Percentiles rank a stretch among this genome's conserved stretches.
These are phyloP conservation scores for Temnopleurus reevesii DNA, from an alignment of 53 echinoderm and acorn worm genomes.

Conservation along the genomic window DNA sequence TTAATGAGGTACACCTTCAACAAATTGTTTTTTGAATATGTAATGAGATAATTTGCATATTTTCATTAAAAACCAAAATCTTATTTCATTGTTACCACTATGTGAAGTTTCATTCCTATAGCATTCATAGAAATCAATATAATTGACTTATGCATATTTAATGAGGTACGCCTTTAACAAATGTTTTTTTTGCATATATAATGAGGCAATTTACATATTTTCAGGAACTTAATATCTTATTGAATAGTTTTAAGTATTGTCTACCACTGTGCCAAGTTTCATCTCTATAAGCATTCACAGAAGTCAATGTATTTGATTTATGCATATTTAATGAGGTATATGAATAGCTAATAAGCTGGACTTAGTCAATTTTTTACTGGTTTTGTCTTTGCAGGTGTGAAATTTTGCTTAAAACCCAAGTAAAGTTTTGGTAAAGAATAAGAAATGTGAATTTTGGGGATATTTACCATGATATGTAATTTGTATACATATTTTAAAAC, in stretches of 20 bases:
- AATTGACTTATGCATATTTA: conserved; percentile 59
- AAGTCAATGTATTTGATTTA: conserved; percentile 48
- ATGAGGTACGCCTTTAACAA: background rate
- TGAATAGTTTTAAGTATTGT: background rate
- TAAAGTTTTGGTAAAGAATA: no score
- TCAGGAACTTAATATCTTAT: background rate
- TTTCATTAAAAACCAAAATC: no score
- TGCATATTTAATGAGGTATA: conserved; percentile 48
- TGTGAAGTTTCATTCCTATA: background rate
- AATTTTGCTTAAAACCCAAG: background rate
- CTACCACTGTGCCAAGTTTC: conserved; percentile 40
- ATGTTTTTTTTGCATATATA: background rate
- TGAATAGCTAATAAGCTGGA: conserved; percentile 57
- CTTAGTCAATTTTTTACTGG: conserved; percentile 53
- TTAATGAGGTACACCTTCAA: background rate
- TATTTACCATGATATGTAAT: no score
- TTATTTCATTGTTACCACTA: no score
- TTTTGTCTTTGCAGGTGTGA: conserved; percentile 34
- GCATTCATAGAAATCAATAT: background rate
- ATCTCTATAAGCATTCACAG: conserved; percentile 10
- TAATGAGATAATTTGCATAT: no score
- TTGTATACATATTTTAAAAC: no score
- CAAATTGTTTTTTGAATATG: background rate
- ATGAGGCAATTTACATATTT: background rate
- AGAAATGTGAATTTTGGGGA: no score